phyloP scores from a whole-genome alignment of 2,888 invertebrate genomes.

The Nebria brevicollis region DNA sequence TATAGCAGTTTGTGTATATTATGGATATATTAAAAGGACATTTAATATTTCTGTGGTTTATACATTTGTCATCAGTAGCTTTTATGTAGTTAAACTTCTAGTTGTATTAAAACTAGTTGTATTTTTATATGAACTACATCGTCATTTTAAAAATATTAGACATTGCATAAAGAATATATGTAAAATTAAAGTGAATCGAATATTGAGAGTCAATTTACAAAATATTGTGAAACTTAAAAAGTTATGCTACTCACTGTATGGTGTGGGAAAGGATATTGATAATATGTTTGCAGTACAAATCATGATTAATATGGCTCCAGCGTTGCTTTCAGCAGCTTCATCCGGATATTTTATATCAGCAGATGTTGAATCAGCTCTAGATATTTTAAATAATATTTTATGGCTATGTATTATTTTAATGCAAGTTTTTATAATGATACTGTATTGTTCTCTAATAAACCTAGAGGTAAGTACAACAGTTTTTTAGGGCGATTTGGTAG shows the following conservation, averaged over 20 bases:
- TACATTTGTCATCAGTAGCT: conserved; percentile 7
- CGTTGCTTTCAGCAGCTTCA: no score
- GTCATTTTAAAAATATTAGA: conserved; percentile 12
- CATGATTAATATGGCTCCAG: no score
- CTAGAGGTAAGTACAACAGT: no score
- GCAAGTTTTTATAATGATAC: no score
- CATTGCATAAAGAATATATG: background rate
- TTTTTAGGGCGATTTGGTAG: no score
- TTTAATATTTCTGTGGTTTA: background rate
- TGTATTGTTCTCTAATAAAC: no score
- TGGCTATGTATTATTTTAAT: no score
- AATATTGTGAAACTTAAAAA: background rate
- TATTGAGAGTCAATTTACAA: background rate
- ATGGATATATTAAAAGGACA: background rate
- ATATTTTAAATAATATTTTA: no score
- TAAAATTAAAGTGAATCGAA: background rate
- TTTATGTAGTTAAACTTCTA: background rate
- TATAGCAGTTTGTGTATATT: background rate
- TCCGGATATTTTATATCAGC: no score
- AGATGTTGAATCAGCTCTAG: no score
- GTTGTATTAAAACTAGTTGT: background rate
- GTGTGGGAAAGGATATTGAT: background rate
- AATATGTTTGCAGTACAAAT: conserved; percentile 10
- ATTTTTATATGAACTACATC: conserved; percentile 13
- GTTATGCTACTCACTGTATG: background rate